These are phyloP conservation scores for Leptoteleia sp. DNA, from an alignment of 1,140 invertebrate genomes.

Conservation along the genomic window DNA sequence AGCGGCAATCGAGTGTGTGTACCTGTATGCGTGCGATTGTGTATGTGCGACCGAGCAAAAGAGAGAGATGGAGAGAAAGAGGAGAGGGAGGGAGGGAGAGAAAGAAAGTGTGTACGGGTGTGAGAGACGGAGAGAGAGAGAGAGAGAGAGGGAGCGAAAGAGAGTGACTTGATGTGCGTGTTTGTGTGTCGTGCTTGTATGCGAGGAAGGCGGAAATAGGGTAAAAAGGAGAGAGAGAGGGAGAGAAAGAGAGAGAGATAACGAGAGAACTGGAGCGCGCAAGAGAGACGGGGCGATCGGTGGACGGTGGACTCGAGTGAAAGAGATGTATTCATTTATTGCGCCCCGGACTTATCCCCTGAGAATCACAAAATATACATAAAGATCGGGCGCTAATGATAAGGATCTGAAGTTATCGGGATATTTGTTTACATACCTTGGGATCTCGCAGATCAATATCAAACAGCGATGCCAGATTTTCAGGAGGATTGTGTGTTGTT, in stretches of 20 bases:
- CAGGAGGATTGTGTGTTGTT: too few relatives aligned
- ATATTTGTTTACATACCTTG: too few relatives aligned
- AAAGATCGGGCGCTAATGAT: conserved; percentile 40
- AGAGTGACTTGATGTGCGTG: conserved; percentile 11
- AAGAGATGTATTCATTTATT: conserved; percentile 47
- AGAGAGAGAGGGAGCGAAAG: conserved; percentile 20
- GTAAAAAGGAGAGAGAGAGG: conserved; percentile 57
- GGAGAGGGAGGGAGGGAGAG: conserved; percentile 24
- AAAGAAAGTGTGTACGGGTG: too few relatives aligned
- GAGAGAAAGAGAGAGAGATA: conserved; percentile 46
- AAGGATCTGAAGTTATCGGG: conserved; percentile 12
- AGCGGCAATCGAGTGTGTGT: conserved; percentile 55
- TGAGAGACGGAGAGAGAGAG: too few relatives aligned
- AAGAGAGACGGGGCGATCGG: conserved; percentile 39
- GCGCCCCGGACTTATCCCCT: conserved; percentile 63
- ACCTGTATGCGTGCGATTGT: conserved; percentile 45
- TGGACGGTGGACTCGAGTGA: conserved; percentile 25
- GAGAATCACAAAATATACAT: conserved; percentile 48
- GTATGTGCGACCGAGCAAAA: conserved; percentile 38
- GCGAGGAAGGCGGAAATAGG: conserved; percentile 56
- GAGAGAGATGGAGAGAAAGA: too few relatives aligned
- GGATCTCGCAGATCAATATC: too few relatives aligned
- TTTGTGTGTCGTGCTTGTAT: conserved; percentile 30
- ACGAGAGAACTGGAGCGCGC: conserved; percentile 58
- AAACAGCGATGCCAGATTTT: too few relatives aligned